Percentiles rank a stretch among this genome's conserved stretches.
Evolutionary conservation across 2,888 invertebrate species (phyloP).

Genomic region (Gisinianus flammeolus): DNA sequence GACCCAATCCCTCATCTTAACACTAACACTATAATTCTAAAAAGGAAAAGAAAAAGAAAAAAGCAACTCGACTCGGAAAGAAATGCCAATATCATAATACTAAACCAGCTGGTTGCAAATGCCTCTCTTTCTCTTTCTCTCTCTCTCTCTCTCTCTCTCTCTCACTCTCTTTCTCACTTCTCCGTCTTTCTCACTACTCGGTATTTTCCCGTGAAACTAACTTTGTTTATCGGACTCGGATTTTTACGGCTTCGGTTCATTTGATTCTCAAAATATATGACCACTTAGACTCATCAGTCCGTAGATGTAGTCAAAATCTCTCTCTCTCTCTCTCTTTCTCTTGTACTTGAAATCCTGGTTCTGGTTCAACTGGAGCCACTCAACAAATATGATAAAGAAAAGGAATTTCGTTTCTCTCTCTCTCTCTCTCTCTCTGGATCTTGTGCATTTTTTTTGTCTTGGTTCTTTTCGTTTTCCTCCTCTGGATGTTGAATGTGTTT

Average conservation of each 20-base stretch:
- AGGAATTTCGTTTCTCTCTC: neutral
- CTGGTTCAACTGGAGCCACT: constrained; percentile 3
- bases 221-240: constrained; percentile 27
- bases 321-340: no score
- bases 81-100: neutral
- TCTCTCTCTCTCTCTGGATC: no score
- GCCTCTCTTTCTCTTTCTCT: constrained; percentile 42
- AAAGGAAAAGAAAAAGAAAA: neutral
- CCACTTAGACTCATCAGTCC: constrained; percentile 36
- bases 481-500: neutral
- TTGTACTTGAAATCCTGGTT: neutral
- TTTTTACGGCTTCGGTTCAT: constrained; percentile 50
- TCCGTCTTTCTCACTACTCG: neutral
- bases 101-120: constrained; percentile 47
- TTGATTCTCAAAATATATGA: constrained; percentile 47
- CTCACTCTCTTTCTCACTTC: constrained; percentile 34
- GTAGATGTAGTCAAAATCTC: neutral
- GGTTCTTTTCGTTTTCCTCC: neutral
- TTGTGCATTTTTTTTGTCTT: neutral
- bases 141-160: neutral
- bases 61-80: neutral
- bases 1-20: neutral
- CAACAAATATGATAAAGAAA: constrained; percentile 3
- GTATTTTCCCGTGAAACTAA: neutral
- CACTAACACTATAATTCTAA: neutral